Evolutionary conservation across 2,113 vertebrate genomes (phyloP), one percentile per base, ranked within the genome.

Genomic region (Bungarus multicinctus): DNA sequence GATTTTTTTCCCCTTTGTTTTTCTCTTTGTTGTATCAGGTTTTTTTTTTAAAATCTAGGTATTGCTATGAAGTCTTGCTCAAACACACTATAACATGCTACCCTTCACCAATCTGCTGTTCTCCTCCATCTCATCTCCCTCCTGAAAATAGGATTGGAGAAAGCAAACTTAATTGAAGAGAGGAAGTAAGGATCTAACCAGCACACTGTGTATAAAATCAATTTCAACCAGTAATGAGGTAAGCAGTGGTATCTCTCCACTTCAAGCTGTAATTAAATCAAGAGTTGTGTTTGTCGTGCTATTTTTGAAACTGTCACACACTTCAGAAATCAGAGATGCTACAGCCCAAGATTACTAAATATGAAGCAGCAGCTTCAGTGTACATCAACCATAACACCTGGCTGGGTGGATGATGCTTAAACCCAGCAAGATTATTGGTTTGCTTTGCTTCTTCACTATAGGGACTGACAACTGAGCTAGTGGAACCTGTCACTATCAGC

Each of bases 251-350:
- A 89, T 85, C 93, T 93, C 88, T 57, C 53, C 86, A 85, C 52
- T 89, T 54, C 55, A 91, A 81, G 57, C 39, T 52, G 53, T 91
- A 91, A 93, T 85, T 74, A 91, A 93, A 91, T 91, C 90, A 91
- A 93, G 90, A 88, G 39, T 55, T 30, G 52, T 69, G 86, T 91
- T 93, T 81, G 86, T 88, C 86, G 22, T 57, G 54, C 64, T 91
- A 91, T 89, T 91, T 92, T 58, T 88, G 52, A 88, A 93, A 58
- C 90, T 93, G 60, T 93, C 87, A 50, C 23, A 50, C 16, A 88
- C 93, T 91, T 93, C 89, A 91, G 60, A 89, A 93, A 91, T 93
- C 60, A 93, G 86, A 43, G 58, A 12, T 45, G 60, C 64, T 88
- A n/a, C 86, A 91, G 45, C 39, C 8, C 25, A 88, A 20, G 52